phyloP scores from a whole-genome alignment of 2,113 vertebrate species.

The Leptodactylus fuscus region DNA sequence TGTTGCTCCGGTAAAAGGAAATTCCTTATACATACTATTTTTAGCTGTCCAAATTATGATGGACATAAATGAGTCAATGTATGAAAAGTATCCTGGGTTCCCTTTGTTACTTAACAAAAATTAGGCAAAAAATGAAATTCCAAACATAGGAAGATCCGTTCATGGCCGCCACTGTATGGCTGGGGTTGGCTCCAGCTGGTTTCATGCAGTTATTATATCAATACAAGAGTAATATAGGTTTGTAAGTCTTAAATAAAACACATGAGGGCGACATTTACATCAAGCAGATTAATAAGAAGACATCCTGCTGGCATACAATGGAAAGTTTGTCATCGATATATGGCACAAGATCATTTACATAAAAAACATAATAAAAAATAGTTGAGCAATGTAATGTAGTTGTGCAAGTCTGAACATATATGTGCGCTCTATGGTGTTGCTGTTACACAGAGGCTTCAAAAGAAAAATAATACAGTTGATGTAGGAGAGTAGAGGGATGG shows the following conservation, averaged over 20 bases:
- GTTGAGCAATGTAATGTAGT: slow-evolving; percentile 38
- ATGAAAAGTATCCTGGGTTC: too few relatives aligned
- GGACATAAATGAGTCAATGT: too few relatives aligned
- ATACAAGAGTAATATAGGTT: background rate
- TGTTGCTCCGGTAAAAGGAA: too few relatives aligned
- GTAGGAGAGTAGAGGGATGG: slow-evolving; percentile 6
- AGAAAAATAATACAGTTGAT: slow-evolving; percentile 32
- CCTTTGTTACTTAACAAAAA: too few relatives aligned
- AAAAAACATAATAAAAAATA: slow-evolving; percentile 7
- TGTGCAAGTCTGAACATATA: slow-evolving; percentile 44
- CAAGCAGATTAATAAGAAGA: background rate
- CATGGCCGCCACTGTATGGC: too few relatives aligned
- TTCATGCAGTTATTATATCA: background rate
- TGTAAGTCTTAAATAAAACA: background rate
- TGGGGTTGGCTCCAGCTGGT: too few relatives aligned
- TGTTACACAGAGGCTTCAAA: slow-evolving; percentile 24
- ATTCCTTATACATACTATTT: too few relatives aligned
- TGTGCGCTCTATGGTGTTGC: background rate
- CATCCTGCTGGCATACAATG: slow-evolving; percentile 23
- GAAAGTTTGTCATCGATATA: slow-evolving; percentile 20
- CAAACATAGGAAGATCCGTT: too few relatives aligned
- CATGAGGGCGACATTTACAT: background rate
- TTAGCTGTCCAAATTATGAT: too few relatives aligned
- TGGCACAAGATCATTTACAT: background rate
- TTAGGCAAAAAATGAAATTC: too few relatives aligned